Conservation (phyloP, 30 jellyfish, hydroid and myxozoan species). For the Hydractinia symbiolongicarpus region DNA sequence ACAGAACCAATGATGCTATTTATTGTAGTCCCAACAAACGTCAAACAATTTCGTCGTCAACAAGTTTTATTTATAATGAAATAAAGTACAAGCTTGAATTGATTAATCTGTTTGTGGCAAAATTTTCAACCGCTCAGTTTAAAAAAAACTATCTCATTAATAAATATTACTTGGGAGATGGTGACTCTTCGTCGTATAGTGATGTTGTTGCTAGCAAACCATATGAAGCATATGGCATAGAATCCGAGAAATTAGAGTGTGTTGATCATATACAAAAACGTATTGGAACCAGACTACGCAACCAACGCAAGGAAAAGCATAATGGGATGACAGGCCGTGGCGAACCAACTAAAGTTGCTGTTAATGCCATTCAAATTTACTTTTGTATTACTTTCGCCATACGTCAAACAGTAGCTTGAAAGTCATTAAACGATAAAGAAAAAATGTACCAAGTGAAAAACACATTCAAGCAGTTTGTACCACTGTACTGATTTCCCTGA, state of each 20-base stretch:
- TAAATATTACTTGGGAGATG: conserved; percentile 29
- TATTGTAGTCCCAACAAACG: too few relatives aligned
- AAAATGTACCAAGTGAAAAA: conserved; percentile 18
- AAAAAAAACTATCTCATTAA: background rate
- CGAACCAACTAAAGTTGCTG: background rate
- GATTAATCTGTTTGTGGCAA: background rate
- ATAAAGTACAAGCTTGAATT: too few relatives aligned
- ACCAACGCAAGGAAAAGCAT: conserved; percentile 10
- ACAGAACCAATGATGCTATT: too few relatives aligned
- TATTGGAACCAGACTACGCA: conserved; percentile 8
- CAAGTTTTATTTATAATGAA: too few relatives aligned
- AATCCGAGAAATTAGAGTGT: background rate
- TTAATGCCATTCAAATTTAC: background rate
- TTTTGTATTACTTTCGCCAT: conserved; percentile 19
- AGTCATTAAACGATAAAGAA: background rate
- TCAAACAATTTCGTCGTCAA: too few relatives aligned
- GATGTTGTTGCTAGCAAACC: conserved; percentile 32
- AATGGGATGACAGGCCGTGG: conserved; percentile 6
- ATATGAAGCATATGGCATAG: conserved; percentile 19
- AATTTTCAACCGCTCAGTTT: background rate
- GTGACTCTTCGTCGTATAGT: conserved; percentile 29
- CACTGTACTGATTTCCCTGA: conserved; percentile 19
- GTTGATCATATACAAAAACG: conserved; percentile 3
- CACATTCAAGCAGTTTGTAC: conserved; percentile 6
- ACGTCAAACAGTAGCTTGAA: conserved; percentile 10